Conservation (phyloP, 2,113 vertebrate genomes). For the Prunella fulvescens region DNA sequence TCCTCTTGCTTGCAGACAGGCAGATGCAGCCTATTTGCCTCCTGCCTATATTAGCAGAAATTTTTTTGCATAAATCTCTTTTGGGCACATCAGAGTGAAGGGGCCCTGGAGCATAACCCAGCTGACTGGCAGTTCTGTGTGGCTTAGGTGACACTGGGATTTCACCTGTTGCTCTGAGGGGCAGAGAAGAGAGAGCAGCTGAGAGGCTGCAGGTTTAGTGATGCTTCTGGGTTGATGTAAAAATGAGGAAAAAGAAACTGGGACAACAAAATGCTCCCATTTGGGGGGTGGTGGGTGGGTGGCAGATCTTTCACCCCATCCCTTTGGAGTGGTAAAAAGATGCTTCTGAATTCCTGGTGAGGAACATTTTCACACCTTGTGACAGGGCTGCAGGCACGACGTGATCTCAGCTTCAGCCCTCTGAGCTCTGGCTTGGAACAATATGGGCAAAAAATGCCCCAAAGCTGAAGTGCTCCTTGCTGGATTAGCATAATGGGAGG, state of each 20-base stretch:
- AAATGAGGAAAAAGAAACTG: not conserved
- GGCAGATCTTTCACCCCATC: not conserved
- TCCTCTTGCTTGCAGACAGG: conserved; percentile 4
- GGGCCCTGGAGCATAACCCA: not conserved
- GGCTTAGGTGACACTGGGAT: not conserved
- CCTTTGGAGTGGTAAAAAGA: not conserved
- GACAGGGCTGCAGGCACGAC: not conserved
- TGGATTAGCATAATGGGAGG: not conserved
- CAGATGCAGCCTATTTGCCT: not conserved
- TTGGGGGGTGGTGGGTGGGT: not conserved
- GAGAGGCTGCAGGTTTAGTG: not conserved
- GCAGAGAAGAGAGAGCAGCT: not conserved
- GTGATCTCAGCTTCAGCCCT: not conserved
- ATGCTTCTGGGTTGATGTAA: not conserved
- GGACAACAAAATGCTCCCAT: not conserved
- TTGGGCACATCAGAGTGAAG: not conserved
- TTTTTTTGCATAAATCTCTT: not conserved
- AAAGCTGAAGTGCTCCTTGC: not conserved
- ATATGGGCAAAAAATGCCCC: not conserved
- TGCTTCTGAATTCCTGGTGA: not conserved
- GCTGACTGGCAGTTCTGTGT: not conserved
- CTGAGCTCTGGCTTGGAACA: not conserved
- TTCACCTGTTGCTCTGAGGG: not conserved
- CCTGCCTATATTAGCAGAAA: not conserved
- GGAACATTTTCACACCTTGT: not conserved